A percentile compares a stretch with the other conserved stretches of the same genome.
Evolutionary conservation across 2,797 vertebrate species (phyloP).

Genomic region (Silurus lanzhouensis): DNA sequence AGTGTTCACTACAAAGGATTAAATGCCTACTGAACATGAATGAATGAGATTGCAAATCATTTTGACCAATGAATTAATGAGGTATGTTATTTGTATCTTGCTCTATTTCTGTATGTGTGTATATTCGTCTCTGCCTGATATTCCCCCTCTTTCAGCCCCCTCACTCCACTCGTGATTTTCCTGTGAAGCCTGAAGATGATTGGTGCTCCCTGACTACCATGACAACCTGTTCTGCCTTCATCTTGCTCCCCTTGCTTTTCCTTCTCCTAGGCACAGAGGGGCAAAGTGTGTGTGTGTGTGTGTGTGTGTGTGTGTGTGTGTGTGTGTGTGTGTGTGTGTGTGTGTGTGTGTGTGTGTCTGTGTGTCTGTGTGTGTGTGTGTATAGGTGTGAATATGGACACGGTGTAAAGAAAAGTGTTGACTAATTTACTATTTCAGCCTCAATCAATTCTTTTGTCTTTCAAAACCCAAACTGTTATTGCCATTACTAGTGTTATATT

Average conservation of each 20-base stretch:
- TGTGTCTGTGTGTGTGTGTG: neutral
- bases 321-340: constrained; percentile 14
- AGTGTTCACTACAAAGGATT: neutral
- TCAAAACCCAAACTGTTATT: neutral
- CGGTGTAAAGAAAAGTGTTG: constrained; percentile 17
- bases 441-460: neutral
- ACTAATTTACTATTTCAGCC: constrained; percentile 39
- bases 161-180: constrained; percentile 14
- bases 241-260: constrained; percentile 13
- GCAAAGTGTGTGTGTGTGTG: constrained; percentile 31
- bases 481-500: neutral
- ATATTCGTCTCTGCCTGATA: neutral
- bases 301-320: constrained; percentile 15
- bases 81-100: neutral
- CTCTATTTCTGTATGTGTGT: neutral
- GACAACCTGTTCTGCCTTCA: constrained; percentile 41
- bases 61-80: neutral
- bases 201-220: constrained; percentile 39
- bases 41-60: neutral
- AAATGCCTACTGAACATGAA: neutral
- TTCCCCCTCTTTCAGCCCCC: neutral
- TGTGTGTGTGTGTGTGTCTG: neutral
- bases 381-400: constrained; percentile 28
- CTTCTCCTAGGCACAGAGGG: constrained; percentile 16
- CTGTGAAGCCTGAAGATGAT: constrained; percentile 30